phyloP scores from a whole-genome alignment of 1,140 invertebrate species.

The Papilio glaucus region DNA sequence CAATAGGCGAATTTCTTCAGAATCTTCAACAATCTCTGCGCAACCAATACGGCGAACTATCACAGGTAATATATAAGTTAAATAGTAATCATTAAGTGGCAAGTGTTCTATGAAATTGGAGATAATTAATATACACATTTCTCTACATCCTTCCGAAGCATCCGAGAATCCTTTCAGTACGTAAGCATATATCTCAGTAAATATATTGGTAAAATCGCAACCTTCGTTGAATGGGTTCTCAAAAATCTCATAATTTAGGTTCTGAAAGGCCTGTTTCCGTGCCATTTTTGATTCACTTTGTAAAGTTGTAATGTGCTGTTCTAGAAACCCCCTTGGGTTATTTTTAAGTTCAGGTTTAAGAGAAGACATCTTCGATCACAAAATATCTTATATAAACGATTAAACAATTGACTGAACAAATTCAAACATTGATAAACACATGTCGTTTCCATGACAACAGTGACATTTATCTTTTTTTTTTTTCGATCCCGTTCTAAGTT shows the following conservation, averaged over 20 bases:
- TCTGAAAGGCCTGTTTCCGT: constrained; percentile 64
- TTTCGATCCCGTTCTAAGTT: not conserved
- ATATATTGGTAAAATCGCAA: constrained; percentile 70
- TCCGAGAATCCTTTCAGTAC: constrained; percentile 77
- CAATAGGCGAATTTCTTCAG: constrained; percentile 92
- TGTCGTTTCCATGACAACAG: constrained; percentile 57
- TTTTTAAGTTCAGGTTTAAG: constrained; percentile 53
- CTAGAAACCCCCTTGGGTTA: constrained; percentile 61
- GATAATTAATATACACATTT: constrained; percentile 66
- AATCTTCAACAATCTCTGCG: constrained; percentile 90
- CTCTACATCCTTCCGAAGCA: constrained; percentile 72
- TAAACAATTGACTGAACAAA: constrained; percentile 43
- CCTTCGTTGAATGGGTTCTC: constrained; percentile 59
- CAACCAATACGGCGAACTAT: constrained; percentile 90
- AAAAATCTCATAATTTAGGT: constrained; percentile 74
- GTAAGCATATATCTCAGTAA: constrained; percentile 75
- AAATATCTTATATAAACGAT: constrained; percentile 35
- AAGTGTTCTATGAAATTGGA: constrained; percentile 71
- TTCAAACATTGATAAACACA: constrained; percentile 53
- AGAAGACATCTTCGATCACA: constrained; percentile 52
- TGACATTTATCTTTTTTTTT: not conserved
- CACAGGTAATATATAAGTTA: constrained; percentile 90
- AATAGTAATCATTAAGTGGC: constrained; percentile 86
- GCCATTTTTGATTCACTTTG: constrained; percentile 75
- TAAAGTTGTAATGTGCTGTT: constrained; percentile 63